These are phyloP conservation scores for Beris morrisii DNA, from an alignment of 2,888 invertebrate species.

Conservation along the genomic window DNA sequence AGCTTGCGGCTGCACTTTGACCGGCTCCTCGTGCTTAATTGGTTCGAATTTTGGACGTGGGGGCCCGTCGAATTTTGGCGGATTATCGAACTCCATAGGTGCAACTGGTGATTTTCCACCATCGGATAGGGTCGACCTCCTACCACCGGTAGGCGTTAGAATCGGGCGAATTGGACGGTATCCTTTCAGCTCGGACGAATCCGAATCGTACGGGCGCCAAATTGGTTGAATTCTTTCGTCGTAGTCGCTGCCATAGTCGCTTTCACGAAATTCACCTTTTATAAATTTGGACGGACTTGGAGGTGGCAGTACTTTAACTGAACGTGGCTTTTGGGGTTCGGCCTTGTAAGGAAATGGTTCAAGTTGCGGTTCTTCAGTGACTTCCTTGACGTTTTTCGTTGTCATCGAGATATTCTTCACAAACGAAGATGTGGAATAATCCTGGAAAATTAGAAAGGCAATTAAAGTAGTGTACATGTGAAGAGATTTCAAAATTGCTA, in stretches of 20 bases:
- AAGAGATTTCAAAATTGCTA: background rate
- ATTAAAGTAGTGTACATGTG: background rate
- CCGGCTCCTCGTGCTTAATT: conserved; percentile 56
- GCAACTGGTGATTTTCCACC: conserved; percentile 60
- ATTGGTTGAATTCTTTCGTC: conserved; percentile 65
- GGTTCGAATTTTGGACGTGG: conserved; percentile 63
- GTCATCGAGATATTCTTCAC: conserved; percentile 57
- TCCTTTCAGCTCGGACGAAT: conserved; percentile 57
- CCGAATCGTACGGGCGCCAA: conserved; percentile 62
- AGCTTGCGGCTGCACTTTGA: conserved; percentile 47
- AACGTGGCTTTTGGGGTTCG: conserved; percentile 51
- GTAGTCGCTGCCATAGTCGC: conserved; percentile 73
- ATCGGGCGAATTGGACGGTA: conserved; percentile 64
- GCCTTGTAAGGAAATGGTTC: conserved; percentile 58
- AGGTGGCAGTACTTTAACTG: conserved; percentile 57
- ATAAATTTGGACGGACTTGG: conserved; percentile 68
- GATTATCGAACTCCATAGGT: conserved; percentile 63
- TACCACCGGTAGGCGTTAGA: conserved; percentile 59
- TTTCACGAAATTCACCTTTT: conserved; percentile 66
- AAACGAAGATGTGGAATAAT: conserved; percentile 58
- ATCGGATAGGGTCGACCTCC: conserved; percentile 55
- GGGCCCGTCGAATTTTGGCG: conserved; percentile 55
- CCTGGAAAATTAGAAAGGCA: conserved; percentile 18
- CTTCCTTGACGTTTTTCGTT: conserved; percentile 48
- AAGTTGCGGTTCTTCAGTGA: conserved; percentile 51